Evolutionary conservation across 2,113 vertebrate species (phyloP), one percentile per base, ranked within the genome.

Genomic region (Calyptommatus sinebrachiatus): DNA sequence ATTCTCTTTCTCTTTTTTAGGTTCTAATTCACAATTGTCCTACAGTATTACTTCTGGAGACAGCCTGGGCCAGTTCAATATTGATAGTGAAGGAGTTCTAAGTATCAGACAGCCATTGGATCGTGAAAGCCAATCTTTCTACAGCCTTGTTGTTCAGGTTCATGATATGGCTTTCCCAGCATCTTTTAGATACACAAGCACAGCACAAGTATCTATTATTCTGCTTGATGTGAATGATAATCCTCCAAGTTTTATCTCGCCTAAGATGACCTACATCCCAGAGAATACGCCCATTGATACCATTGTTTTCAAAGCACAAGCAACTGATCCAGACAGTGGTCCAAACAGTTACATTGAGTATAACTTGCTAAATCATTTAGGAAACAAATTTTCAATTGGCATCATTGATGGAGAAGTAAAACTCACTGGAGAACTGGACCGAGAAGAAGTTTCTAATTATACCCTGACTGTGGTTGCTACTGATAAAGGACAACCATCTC

Each of bases 331-430:
- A 0, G 98, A 99, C 91, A 99, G 98, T 0, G 98, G 98, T 1
- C 98, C 98, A 1, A 99, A 99, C 91, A 99, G 97, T 90, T 99
- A 99, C 21, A 96, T 99, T 1, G 97, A 99, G 73, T 99, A 99
- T 84, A 95, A 95, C 0, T 93, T 99, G 20, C 92, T 93, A 48
- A 93, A 94, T 8, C 91, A 94, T 0, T 90, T 82, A 1, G 95
- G 94, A 4, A 96, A 92, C 89, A 96, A 95, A 85, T 99, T 99
- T 89, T 96, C 94, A 84, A 96, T 99, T 0, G 96, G 96, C 2
- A 97, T 94, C 2, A 96, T 99, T 0, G 96, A 98, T 0, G 98
- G 98, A 0, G 95, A 96, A 8, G 95, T 99, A 73, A 89, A 94
- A 75, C 90, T 99, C 69, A 95, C 94, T 0, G 98, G 97, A 9